Base-by-base conservation (phyloP, 2,797 vertebrate genomes). In the Sebastes umbrosus region DNA sequence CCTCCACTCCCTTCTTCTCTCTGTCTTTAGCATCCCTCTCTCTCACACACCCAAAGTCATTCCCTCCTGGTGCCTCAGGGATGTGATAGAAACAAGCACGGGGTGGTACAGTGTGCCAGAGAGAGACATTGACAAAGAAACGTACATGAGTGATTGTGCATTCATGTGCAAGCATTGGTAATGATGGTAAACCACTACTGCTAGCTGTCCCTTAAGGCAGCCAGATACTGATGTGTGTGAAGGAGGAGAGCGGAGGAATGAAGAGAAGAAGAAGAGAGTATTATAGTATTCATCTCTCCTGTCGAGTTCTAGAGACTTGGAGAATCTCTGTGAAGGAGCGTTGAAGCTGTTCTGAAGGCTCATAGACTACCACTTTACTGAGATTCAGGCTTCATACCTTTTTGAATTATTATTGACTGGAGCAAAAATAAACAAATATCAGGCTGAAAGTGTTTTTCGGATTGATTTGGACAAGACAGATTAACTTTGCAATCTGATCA, bases 81-180 rank as follows among this genome's bases (percentile, higher is more conserved):
- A 67, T 62, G 75, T 72, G 71, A 68, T 52, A 32, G 69, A 75
- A 70, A 77, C 79, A 55, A 74, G 71, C 65, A 9, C 63, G 0
- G 55, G 73, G 69, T 82, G 74, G 77, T 54, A 77, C 84, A 64
- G 67, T 55, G 31, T 79, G 63, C 76, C 67, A 57, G 8, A 60
- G 71, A 77, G 79, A 77, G 79, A 73, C 65, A 14, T 14, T 52
- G 66, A 79, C 63, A 69, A 20, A 69, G 60, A 66, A 27, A 13
- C 10, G 12, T 29, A 31, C 31, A 31, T 68, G 55, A 77, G 43
- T 57, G 29, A 43, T 46, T 70, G 73, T 75, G 78, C 22, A 14
- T 75, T 68, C 12, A 50, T 77, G 52, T 82, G 69, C 46, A 60
- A 70, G 69, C 65, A 13, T 58, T 32, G 18, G 27, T 76, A 46